phyloP scores from a whole-genome alignment of 2,113 vertebrate genomes.

The Salminus brasiliensis region DNA sequence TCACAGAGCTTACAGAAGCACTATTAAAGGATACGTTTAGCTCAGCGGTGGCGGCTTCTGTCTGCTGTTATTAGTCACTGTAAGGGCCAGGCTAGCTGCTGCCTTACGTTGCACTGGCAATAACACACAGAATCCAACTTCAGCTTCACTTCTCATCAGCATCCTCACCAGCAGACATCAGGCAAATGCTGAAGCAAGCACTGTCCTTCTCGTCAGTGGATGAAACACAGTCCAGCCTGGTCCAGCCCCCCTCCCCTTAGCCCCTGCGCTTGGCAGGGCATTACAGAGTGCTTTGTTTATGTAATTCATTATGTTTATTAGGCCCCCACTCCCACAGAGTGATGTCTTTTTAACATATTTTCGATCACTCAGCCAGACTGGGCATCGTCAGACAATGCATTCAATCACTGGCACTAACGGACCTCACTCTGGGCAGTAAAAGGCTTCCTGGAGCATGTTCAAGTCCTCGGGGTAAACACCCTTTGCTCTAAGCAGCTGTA shows the following conservation, averaged over 20 bases:
- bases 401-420: conserved; percentile 48
- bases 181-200: conserved; percentile 42
- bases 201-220: neutral
- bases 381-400: conserved; percentile 40
- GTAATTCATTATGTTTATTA: conserved; percentile 53
- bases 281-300: conserved; percentile 42
- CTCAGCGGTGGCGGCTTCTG: neutral
- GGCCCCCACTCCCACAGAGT: conserved; percentile 18
- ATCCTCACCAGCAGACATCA: conserved; percentile 5
- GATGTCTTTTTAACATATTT: conserved; percentile 61
- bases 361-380: conserved; percentile 38
- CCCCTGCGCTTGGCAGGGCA: conserved; percentile 8
- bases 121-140: neutral
- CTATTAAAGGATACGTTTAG: conserved; percentile 43
- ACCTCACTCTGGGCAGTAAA: conserved; percentile 39
- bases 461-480: conserved; percentile 41
- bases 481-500: conserved; percentile 11
- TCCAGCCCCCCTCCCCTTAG: neutral
- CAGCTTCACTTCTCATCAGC: conserved; percentile 9
- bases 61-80: conserved; percentile 9
- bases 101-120: conserved; percentile 20
- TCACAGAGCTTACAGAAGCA: conserved; percentile 6
- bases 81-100: neutral
- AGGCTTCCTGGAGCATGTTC: conserved; percentile 55
- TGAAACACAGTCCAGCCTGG: neutral